Evolutionary conservation across 2,113 vertebrate species (phyloP).

Genomic region (Nothobranchius kuhntae): DNA sequence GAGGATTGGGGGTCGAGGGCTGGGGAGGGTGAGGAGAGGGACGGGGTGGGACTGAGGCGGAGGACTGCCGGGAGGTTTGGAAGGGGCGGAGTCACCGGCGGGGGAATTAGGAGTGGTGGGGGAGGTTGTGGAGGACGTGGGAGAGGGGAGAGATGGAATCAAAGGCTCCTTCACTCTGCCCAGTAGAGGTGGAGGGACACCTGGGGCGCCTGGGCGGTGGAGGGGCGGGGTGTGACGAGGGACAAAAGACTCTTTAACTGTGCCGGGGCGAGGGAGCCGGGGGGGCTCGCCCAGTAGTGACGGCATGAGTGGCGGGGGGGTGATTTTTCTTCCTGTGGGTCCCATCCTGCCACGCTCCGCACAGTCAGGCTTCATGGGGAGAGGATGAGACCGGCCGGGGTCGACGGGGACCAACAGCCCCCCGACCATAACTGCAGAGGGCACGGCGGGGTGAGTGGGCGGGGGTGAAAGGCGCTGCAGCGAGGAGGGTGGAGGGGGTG

Average conservation of each 20-base stretch:
- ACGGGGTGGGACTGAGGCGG: slow-evolving; percentile 51
- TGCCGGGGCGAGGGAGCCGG: slow-evolving; percentile 80
- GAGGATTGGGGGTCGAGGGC: slow-evolving; percentile 78
- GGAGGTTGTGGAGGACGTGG: slow-evolving; percentile 64
- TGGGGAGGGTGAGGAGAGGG: slow-evolving; percentile 70
- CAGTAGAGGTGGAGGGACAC: slow-evolving; percentile 74
- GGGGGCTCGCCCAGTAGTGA: slow-evolving; percentile 74
- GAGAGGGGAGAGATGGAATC: slow-evolving; percentile 60
- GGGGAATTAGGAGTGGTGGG: slow-evolving; percentile 68
- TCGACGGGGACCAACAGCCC: slow-evolving; percentile 76
- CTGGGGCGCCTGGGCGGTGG: slow-evolving; percentile 73
- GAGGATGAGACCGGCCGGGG: slow-evolving; percentile 62
- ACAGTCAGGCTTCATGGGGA: slow-evolving; percentile 55
- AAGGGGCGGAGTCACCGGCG: slow-evolving; percentile 56
- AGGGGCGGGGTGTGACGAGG: slow-evolving; percentile 77
- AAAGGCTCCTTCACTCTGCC: slow-evolving; percentile 80
- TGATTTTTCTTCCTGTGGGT: slow-evolving; percentile 49
- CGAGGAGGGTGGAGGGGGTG: slow-evolving; percentile 69
- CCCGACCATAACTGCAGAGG: slow-evolving; percentile 78
- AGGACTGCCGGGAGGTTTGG: slow-evolving; percentile 60
- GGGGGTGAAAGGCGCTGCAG: slow-evolving; percentile 58
- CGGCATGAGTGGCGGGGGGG: slow-evolving; percentile 65
- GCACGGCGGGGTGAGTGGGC: slow-evolving; percentile 42
- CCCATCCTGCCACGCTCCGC: slow-evolving; percentile 52
- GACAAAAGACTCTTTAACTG: slow-evolving; percentile 85